A percentile compares a stretch with the other conserved stretches of the same genome.
Evolutionary conservation across 2,888 invertebrate species (phyloP).

Genomic region (Ennomos quercinarius): DNA sequence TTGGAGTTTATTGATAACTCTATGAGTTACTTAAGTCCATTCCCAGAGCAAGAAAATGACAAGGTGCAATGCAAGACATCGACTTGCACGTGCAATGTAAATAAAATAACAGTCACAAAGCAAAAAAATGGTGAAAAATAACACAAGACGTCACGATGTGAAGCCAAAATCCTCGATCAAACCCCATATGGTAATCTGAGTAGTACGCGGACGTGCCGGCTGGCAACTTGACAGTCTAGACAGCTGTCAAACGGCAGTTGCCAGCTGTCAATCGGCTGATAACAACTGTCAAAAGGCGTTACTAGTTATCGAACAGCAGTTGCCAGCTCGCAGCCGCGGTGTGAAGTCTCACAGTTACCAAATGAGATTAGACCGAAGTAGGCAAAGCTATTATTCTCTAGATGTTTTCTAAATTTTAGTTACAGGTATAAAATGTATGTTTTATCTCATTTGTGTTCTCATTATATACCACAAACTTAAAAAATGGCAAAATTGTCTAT

Average conservation of each 20-base stretch:
- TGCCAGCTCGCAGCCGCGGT: constrained; percentile 58
- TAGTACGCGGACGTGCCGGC: constrained; percentile 58
- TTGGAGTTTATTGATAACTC: background rate
- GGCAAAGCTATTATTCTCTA: constrained; percentile 72
- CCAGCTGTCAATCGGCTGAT: constrained; percentile 34
- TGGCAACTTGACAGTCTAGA: constrained; percentile 45
- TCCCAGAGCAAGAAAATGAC: constrained; percentile 39
- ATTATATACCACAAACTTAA: too few relatives aligned
- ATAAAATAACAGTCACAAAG: constrained; percentile 46
- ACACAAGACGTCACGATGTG: constrained; percentile 83
- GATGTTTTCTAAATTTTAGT: constrained; percentile 18
- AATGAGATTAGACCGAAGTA: constrained; percentile 97
- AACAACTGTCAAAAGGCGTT: too few relatives aligned
- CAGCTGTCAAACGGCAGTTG: constrained; percentile 48
- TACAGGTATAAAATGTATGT: background rate
- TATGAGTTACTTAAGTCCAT: constrained; percentile 5
- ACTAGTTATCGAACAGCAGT: constrained; percentile 44
- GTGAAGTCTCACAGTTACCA: constrained; percentile 96
- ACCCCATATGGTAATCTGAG: constrained; percentile 96
- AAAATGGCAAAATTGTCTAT: too few relatives aligned
- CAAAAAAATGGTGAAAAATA: constrained; percentile 56
- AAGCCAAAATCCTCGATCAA: constrained; percentile 85
- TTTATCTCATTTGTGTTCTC: background rate
- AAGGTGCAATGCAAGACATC: constrained; percentile 65
- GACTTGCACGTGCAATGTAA: constrained; percentile 59